phyloP scores from a whole-genome alignment of 2,113 vertebrate genomes.

The Seriola rivoliana region DNA sequence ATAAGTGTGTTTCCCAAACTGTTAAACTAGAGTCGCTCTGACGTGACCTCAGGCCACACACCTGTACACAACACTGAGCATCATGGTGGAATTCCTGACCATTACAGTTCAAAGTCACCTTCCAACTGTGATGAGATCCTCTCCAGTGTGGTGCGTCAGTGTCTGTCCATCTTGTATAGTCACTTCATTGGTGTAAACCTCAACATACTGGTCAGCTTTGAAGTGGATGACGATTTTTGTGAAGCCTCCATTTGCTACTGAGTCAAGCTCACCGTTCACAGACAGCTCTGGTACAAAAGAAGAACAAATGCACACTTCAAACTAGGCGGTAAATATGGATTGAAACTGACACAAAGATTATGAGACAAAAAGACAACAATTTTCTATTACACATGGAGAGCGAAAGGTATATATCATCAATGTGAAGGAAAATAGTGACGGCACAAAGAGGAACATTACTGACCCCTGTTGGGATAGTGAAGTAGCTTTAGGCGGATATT shows the following conservation, averaged over 20 bases:
- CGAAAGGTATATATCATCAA: background rate
- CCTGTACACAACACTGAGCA: background rate
- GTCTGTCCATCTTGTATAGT: constrained; percentile 31
- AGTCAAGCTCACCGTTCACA: constrained; percentile 74
- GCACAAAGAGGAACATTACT: constrained; percentile 29
- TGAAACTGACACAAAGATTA: background rate
- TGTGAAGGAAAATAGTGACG: background rate
- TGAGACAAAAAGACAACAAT: background rate
- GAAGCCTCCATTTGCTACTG: constrained; percentile 61
- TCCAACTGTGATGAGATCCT: background rate
- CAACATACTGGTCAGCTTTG: constrained; percentile 29
- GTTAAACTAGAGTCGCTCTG: background rate
- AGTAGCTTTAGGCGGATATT: constrained; percentile 64
- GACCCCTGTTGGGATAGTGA: constrained; percentile 67
- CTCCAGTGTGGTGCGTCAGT: background rate
- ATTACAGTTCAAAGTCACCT: constrained; percentile 53
- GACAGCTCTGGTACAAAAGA: constrained; percentile 61
- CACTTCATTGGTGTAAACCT: constrained; percentile 33
- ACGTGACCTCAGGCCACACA: background rate
- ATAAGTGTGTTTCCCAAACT: background rate
- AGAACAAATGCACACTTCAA: background rate
- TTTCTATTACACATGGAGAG: background rate
- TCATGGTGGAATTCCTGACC: background rate
- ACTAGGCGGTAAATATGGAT: background rate
- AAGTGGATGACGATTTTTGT: constrained; percentile 62